A percentile compares a stretch with the other conserved stretches of the same genome.
Conservation (phyloP, 2,113 vertebrate species). For the Salvelinus sp. region DNA sequence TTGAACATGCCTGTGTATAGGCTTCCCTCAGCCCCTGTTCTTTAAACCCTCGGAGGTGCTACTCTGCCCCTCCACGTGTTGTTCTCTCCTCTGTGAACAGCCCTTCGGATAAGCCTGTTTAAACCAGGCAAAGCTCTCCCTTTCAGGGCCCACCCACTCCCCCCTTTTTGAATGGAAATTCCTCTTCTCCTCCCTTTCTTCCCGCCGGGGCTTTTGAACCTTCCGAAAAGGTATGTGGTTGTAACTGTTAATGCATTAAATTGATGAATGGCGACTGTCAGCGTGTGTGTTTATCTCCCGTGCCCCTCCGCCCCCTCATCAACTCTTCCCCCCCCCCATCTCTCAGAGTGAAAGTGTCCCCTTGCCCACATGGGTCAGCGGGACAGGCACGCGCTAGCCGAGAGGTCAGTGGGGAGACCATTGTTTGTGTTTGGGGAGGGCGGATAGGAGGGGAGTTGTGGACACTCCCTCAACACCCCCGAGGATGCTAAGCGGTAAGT, state of each 20-base stretch:
- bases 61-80: too few species aligned
- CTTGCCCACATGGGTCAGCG: slow-evolving; percentile 40
- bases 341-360: slow-evolving; percentile 56
- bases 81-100: too few species aligned
- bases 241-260: background rate
- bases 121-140: background rate
- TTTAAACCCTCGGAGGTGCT: too few species aligned
- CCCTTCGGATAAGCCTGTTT: background rate
- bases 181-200: background rate
- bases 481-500: background rate
- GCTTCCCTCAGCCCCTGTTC: too few species aligned
- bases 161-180: background rate
- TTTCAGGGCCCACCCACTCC: slow-evolving; percentile 2
- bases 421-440: slow-evolving; percentile 46
- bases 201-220: background rate
- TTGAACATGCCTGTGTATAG: too few species aligned
- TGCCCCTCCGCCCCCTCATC: slow-evolving; percentile 16
- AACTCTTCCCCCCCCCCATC: slow-evolving; percentile 30
- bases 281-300: background rate
- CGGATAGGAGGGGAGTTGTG: slow-evolving; percentile 27
- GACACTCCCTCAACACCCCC: slow-evolving; percentile 37
- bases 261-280: background rate
- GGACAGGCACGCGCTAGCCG: slow-evolving; percentile 57
- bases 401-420: slow-evolving; percentile 22
- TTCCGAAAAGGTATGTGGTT: background rate